Conservation (phyloP, 2,888 invertebrate species). For the Mythimna loreyi region DNA sequence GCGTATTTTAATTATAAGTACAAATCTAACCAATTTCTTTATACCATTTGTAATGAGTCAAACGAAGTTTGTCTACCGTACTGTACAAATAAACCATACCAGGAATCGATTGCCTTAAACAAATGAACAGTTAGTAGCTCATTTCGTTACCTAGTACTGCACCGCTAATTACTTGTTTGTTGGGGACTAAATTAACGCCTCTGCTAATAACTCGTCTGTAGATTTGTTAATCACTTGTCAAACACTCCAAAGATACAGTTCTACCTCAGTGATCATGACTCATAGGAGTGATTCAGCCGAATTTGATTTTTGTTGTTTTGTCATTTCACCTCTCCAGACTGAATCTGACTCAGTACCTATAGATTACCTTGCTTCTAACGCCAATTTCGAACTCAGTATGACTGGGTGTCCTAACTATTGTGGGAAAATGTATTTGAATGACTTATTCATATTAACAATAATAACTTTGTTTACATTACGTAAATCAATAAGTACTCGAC, state of each 20-base stretch:
- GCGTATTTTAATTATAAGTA: neutral
- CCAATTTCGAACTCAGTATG: constrained; percentile 49
- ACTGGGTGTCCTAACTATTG: constrained; percentile 52
- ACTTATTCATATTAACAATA: constrained; percentile 41
- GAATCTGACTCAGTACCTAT: constrained; percentile 67
- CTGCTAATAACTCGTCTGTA: constrained; percentile 64
- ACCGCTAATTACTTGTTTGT: constrained; percentile 82
- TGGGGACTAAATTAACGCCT: constrained; percentile 71
- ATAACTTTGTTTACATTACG: constrained; percentile 37
- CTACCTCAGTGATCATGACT: constrained; percentile 61
- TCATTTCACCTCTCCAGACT: constrained; percentile 70
- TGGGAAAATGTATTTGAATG: constrained; percentile 40
- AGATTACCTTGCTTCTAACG: constrained; percentile 40
- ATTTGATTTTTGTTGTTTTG: constrained; percentile 68
- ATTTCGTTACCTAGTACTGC: constrained; percentile 59
- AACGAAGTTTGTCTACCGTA: constrained; percentile 26
- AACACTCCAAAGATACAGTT: constrained; percentile 66
- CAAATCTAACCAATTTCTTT: neutral
- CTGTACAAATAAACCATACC: constrained; percentile 62
- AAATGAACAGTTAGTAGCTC: constrained; percentile 54
- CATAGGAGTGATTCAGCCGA: constrained; percentile 69
- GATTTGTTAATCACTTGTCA: constrained; percentile 74
- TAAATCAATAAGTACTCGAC: constrained; percentile 19
- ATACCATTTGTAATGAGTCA: neutral
- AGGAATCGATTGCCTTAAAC: constrained; percentile 66